These are phyloP conservation scores for Pterocles burchelli DNA, from an alignment of 2,113 vertebrate species.

Conservation along the genomic window DNA sequence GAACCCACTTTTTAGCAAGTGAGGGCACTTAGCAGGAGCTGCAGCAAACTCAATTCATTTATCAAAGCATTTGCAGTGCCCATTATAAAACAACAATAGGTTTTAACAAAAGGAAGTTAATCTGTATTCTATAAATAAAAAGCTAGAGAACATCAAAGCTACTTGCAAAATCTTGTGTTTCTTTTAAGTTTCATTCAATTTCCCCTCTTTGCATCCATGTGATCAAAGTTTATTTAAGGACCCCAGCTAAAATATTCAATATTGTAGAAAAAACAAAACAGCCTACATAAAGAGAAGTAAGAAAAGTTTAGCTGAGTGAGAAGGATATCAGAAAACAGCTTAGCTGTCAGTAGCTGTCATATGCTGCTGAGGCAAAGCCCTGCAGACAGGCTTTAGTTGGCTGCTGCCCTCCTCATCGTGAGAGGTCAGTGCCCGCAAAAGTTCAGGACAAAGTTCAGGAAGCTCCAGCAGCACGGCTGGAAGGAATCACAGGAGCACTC, in stretches of 20 bases:
- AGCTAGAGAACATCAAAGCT: constrained; percentile 52
- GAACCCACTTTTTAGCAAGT: background rate
- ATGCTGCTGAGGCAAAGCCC: background rate
- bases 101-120: constrained; percentile 59
- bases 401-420: background rate
- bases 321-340: constrained; percentile 6
- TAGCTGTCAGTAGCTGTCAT: background rate
- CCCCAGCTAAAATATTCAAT: background rate
- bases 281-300: background rate
- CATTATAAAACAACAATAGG: constrained; percentile 56
- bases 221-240: constrained; percentile 34
- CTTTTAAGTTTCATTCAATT: constrained; percentile 46
- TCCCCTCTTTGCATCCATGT: background rate
- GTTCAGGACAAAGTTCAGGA: too few relatives aligned
- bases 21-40: background rate
- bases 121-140: constrained; percentile 63
- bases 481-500: background rate
- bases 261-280: background rate
- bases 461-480: background rate
- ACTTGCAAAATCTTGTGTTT: background rate
- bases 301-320: background rate
- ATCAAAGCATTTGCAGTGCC: constrained; percentile 19
- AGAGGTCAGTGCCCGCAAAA: background rate
- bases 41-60: constrained; percentile 47
- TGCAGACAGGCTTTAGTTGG: background rate